Base-by-base conservation (phyloP, 1,140 invertebrate genomes). In the Bombus terrestris region DNA sequence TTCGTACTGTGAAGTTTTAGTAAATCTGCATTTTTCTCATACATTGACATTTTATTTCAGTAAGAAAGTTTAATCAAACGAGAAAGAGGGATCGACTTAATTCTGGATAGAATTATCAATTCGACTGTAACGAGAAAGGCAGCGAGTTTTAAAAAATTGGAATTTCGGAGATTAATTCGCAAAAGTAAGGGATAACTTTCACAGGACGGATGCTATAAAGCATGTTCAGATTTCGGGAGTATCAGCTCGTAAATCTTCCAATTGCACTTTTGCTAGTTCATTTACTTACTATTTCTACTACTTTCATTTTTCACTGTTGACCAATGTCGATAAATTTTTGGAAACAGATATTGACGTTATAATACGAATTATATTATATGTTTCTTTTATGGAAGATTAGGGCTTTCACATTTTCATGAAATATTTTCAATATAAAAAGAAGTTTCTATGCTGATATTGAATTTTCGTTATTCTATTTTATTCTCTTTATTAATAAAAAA, bases 231-330 rank as follows among this genome's bases (percentile, higher is more conserved):
- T 53, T 53, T 53, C 47, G 18, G 6, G 5, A 87, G 82, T 86
- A 81, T 87, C 18, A 68, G 32, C 75, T 83, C 74, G 69, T 90
- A 90, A 90, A 90, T 90, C 62, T 85, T 66, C 12, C 2, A 47
- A 57, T 53, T 76, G 72, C 37, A 80, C 83, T 90, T 85, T 90
- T 74, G 57, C 75, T 76, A 32, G 43, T 69, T 86, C 84, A 83
- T 83, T 87, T 75, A 83, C 81, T 89, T 86, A 85, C 81, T 88
- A 53, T 64, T 32, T 28, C 15, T 39, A 57, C 18, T 35, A 74
- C 71, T 74, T 75, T 68, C 59, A 62, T 85, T 47, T 25, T 41
- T 47, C 28, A 10, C 18, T 4, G 5, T 66, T 28, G 10, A 2
- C n/a, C 28, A 22, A 9, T 25, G 9, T 41, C 28, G 4, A 43